Conservation (phyloP, 2,113 vertebrate genomes). For the Nannospalax galili region DNA sequence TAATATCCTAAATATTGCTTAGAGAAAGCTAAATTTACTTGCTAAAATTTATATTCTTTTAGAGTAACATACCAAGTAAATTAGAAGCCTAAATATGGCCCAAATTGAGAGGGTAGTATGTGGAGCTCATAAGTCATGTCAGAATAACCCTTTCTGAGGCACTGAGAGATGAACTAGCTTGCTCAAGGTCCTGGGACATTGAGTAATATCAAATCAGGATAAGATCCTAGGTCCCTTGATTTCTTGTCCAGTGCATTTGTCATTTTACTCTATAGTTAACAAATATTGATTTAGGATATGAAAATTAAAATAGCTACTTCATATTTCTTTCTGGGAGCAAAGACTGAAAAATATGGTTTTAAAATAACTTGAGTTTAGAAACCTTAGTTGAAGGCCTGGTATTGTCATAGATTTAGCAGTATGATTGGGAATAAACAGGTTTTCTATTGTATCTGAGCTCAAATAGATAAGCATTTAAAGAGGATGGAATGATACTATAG, state of each 20-base stretch:
- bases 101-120: not conserved
- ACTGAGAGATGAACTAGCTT: not conserved
- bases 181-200: not conserved
- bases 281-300: not conserved
- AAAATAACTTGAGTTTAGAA: not conserved
- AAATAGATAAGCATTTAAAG: conserved; percentile 4
- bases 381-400: not conserved
- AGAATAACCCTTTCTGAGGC: not conserved
- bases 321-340: conserved; percentile 20
- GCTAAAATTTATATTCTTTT: conserved; percentile 12
- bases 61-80: conserved; percentile 32
- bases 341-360: conserved; percentile 2
- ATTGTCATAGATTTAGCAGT: not conserved
- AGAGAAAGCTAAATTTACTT: conserved; percentile 28
- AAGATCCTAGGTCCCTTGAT: not conserved
- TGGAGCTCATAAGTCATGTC: not conserved
- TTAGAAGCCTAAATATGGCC: not conserved
- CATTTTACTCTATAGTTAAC: not conserved
- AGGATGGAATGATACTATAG: not conserved
- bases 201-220: not conserved
- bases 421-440: not conserved
- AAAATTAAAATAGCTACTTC: conserved; percentile 37
- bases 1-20: conserved; percentile 53
- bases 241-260: not conserved
- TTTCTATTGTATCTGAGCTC: conserved; percentile 17